Base-by-base conservation (phyloP, 2,797 vertebrate genomes). In the Argyrosomus regius region DNA sequence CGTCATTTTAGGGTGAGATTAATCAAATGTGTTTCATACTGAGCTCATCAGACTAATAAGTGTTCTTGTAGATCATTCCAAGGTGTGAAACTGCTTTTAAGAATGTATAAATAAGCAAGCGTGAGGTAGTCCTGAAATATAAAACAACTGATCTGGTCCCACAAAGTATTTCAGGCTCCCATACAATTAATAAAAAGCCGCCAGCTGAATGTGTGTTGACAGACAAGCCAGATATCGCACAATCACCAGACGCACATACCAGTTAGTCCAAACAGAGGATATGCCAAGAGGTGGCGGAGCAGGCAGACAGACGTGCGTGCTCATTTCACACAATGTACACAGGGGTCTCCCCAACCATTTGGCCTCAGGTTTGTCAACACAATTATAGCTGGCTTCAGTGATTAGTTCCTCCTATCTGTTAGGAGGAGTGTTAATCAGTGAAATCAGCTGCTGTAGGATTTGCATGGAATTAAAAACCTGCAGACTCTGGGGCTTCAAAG, bases 211-310 rank as follows among this genome's bases (percentile, higher is more conserved):
- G 85, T 83, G 53, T 89, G 85, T 75, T 87, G 85, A 91, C 82
- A 88, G 84, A 87, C 69, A 70, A 82, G 69, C 84, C 84, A 88
- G 85, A 93, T 93, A 87, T 81, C 83, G 60, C 52, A 50, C 73
- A 67, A 58, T 60, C 65, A 53, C 46, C 52, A 79, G 64, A 74
- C 63, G 62, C 52, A 53, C 64, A 79, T 54, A 46, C 8, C 56
- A 58, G 49, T 57, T 65, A 57, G 53, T 74, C 79, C 75, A 80
- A 82, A 86, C 73, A 64, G 84, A 80, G 64, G 53, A 80, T 72
- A 70, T 83, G 62, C 77, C 72, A 72, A 82, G 11, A 74, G 57
- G 64, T 70, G 76, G 48, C 81, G 62, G 53, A 62, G 45, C n/a
- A 69, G 46, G 22, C 50, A 64, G 50, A 71, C 60, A 72, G 22